phyloP scores from a whole-genome alignment of 1,140 invertebrate genomes.

The Sipha flava region DNA sequence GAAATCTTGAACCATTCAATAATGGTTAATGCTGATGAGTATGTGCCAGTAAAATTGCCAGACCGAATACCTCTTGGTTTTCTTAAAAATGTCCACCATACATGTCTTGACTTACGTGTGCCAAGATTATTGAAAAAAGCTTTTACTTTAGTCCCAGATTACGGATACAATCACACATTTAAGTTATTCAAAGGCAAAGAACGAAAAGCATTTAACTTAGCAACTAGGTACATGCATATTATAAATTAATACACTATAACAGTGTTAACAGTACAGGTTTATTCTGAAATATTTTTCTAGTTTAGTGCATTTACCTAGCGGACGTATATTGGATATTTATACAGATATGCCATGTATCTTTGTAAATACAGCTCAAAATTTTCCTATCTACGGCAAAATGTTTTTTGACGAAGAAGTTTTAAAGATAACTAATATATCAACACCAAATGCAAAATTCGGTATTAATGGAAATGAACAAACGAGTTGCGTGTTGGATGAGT shows the following conservation, averaged over 20 bases:
- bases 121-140: constrained; percentile 48
- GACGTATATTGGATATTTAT: constrained; percentile 51
- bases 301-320: constrained; percentile 27
- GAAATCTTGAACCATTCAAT: not conserved
- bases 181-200: not conserved
- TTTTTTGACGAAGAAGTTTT: not conserved
- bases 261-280: not conserved
- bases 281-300: not conserved
- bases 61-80: constrained; percentile 42
- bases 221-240: constrained; percentile 2
- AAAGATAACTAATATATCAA: not conserved
- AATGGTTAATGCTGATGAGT: constrained; percentile 17
- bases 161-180: constrained; percentile 61
- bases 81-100: constrained; percentile 51
- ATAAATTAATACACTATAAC: not conserved
- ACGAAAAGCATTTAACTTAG: not conserved
- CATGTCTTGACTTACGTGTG: constrained; percentile 59
- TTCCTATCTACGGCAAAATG: constrained; percentile 13
- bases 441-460: not conserved
- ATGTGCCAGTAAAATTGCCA: not conserved
- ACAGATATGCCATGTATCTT: constrained; percentile 84
- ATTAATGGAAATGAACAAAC: not conserved
- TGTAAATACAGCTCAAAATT: constrained; percentile 63
- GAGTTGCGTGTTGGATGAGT: not conserved
- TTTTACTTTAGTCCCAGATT: constrained; percentile 45